Evolutionary conservation across 2,888 invertebrate genomes (phyloP), one percentile per base, ranked within the genome.

Genomic region (Drosophila vallismaia): DNA sequence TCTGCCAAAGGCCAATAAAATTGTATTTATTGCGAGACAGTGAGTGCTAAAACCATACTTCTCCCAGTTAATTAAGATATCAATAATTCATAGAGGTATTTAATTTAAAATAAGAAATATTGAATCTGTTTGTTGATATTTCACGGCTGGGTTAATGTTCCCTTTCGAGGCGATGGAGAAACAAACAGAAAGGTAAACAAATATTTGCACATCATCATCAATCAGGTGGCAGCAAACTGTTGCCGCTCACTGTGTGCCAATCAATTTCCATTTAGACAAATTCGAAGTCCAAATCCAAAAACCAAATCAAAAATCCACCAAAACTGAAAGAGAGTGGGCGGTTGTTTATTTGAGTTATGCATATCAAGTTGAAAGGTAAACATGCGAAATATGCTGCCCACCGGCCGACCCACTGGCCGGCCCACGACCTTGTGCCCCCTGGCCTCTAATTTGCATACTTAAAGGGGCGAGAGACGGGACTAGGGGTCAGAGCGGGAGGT

Each of bases 401-500:
- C 14, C 19, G 40, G 42, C 28, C 24, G 12, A 9, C 10, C 31
- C 44, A 5, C 14, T 42, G 40, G 42, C 28, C 24, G 12, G 12
- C 10, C 31, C 28, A 6, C 14, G 40, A 14, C 40, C 29, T 9
- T 24, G 19, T 5, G 9, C 10, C 28, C 24, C 10, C n/a, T 44
- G 24, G 50, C 63, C 76, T 67, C 55, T 54, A 76, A 87, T 86
- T 86, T 79, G 67, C 71, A 79, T 73, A 59, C 56, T 42, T 42
- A 40, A 44, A 54, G 45, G 58, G 57, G 49, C 19, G n/a, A 6
- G n/a, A 6, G 40, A 40, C 7, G 4, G 14, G 24, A 0, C n/a
- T n/a, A n/a, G 1, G 44, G 8, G 3, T 45, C 42, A 49, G 64
- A 64, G 12, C 10, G 49, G 4, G 10, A 5, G n/a, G 8, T 12